Evolutionary conservation across 2,113 vertebrate genomes (phyloP).

Genomic region (Atractosteus spatula): DNA sequence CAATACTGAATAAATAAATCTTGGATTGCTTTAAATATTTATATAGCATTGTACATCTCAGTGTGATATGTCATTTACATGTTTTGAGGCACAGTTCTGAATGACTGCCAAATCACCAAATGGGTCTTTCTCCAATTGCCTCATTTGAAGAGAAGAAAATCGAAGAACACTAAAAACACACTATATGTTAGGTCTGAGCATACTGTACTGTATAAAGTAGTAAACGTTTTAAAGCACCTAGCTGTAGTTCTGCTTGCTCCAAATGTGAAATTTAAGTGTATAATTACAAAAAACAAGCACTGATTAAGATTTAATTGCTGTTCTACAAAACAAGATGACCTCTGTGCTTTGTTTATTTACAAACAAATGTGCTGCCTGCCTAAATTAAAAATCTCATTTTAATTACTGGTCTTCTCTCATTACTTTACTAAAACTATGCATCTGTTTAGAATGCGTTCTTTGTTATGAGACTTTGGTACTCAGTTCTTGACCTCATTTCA

Average conservation of each 20-base stretch:
- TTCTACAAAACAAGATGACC: constrained; percentile 73
- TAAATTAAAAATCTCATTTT: constrained; percentile 69
- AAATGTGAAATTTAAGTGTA: neutral
- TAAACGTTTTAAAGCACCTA: neutral
- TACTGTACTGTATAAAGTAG: neutral
- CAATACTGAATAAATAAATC: too few species aligned
- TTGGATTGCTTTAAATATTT: too few species aligned
- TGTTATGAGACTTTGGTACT: constrained; percentile 33
- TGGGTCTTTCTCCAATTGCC: neutral
- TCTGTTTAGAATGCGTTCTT: constrained; percentile 55
- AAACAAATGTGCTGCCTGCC: constrained; percentile 60
- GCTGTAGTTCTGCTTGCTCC: neutral
- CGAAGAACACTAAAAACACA: neutral
- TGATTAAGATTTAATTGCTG: constrained; percentile 72
- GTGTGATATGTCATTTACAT: too few species aligned
- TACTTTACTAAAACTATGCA: constrained; percentile 51
- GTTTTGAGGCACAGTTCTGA: too few species aligned
- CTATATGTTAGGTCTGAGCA: neutral
- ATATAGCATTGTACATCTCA: too few species aligned
- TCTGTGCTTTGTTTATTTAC: constrained; percentile 71
- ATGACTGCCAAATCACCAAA: too few species aligned
- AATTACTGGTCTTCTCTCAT: constrained; percentile 65
- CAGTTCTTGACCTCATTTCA: constrained; percentile 60
- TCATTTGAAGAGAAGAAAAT: too few species aligned
- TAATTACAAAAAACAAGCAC: constrained; percentile 28